These are phyloP conservation scores for Ia io DNA, from an alignment of 2,113 vertebrate species.

Conservation along the genomic window DNA sequence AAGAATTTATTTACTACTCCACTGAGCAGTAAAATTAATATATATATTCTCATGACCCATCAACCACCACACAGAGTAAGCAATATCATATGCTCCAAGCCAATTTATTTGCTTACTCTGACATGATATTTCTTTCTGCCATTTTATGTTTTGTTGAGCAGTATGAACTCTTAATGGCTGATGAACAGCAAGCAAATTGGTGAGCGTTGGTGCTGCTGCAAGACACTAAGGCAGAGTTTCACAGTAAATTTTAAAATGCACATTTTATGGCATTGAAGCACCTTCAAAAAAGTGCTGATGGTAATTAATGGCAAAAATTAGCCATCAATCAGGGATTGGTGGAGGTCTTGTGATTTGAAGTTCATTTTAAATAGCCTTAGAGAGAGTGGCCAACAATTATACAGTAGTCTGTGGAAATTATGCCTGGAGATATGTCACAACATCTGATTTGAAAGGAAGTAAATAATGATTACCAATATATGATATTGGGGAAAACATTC, in stretches of 20 bases:
- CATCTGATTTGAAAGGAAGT: constrained; percentile 2
- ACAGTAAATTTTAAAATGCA: not conserved
- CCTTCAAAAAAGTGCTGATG: not conserved
- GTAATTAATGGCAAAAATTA: not conserved
- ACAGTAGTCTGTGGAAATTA: not conserved
- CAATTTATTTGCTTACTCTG: constrained; percentile 28
- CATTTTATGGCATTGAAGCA: not conserved
- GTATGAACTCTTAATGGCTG: not conserved
- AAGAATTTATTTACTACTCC: constrained; percentile 36
- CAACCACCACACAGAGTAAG: constrained; percentile 16
- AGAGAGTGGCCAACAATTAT: not conserved
- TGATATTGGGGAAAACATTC: not conserved
- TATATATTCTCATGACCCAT: constrained; percentile 19
- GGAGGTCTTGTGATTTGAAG: not conserved
- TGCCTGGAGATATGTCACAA: not conserved
- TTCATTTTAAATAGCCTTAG: not conserved
- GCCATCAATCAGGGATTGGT: not conserved
- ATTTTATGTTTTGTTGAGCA: not conserved
- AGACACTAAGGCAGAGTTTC: not conserved
- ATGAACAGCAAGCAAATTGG: not conserved
- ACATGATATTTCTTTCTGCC: constrained; percentile 2
- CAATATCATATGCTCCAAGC: not conserved
- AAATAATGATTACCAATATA: not conserved
- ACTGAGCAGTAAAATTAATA: constrained; percentile 63
- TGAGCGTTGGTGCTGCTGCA: not conserved